phyloP scores from a whole-genome alignment of 2,113 vertebrate species.

The Scolopax mira region DNA sequence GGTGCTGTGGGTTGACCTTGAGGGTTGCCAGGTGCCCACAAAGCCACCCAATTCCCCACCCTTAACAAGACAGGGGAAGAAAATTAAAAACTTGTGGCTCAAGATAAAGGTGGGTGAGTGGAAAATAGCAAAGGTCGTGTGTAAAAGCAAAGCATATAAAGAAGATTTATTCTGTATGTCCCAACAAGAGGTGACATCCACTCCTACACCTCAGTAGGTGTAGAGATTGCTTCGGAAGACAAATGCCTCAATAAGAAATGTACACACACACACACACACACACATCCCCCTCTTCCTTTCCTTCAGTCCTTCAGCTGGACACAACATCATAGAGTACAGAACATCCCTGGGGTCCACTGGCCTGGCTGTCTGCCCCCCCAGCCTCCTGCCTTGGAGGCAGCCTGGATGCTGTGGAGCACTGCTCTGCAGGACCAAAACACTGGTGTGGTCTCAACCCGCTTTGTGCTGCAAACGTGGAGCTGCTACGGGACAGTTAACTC shows the following conservation, averaged over 20 bases:
- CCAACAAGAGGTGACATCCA: background rate
- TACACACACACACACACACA: no score
- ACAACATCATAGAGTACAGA: background rate
- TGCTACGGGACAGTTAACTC: rapidly evolving
- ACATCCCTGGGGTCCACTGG: background rate
- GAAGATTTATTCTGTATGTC: background rate
- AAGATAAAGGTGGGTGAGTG: background rate
- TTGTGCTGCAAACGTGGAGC: background rate
- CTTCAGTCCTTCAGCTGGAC: background rate
- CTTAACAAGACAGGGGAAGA: background rate
- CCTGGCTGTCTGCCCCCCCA: background rate
- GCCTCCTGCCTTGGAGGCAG: no score
- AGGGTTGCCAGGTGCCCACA: background rate
- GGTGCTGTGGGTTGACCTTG: background rate
- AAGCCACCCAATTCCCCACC: background rate
- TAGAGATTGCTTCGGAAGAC: background rate
- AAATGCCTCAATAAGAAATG: background rate
- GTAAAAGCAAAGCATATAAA: background rate
- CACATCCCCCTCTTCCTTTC: background rate
- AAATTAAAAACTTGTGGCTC: background rate
- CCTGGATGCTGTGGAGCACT: background rate
- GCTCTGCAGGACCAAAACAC: rapidly evolving
- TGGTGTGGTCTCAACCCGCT: background rate
- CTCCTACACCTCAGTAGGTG: background rate
- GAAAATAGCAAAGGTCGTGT: background rate